Evolutionary conservation across 2,888 invertebrate genomes (phyloP).

Genomic region (Venusia cambrica): DNA sequence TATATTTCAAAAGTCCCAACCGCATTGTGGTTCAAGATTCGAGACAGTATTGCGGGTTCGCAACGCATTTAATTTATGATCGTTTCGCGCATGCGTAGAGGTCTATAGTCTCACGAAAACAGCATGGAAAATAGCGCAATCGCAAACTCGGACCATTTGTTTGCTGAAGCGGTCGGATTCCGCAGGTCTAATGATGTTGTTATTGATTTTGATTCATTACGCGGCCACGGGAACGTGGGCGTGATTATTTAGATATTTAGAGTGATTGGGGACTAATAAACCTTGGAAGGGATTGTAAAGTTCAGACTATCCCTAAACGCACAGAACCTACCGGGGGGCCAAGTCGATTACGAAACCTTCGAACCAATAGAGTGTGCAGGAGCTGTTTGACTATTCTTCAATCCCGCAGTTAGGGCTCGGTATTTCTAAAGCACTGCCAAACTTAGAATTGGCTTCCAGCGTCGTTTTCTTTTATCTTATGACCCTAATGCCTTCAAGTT

Average conservation of each 20-base stretch:
- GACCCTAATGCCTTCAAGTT: too few relatives aligned
- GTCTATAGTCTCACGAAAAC: conserved; percentile 20
- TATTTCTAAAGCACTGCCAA: too few relatives aligned
- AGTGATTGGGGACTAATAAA: conserved; percentile 12
- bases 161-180: conserved; percentile 23
- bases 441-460: too few relatives aligned
- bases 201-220: conserved; percentile 22
- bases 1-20: conserved; percentile 20
- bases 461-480: too few relatives aligned
- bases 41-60: conserved; percentile 20
- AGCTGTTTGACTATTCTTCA: too few relatives aligned
- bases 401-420: too few relatives aligned
- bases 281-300: too few relatives aligned
- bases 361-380: too few relatives aligned
- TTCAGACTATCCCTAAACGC: too few relatives aligned
- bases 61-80: conserved; percentile 21
- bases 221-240: conserved; percentile 15
- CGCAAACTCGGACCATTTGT: conserved; percentile 21
- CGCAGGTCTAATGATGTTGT: conserved; percentile 27
- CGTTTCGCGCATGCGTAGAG: conserved; percentile 18
- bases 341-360: too few relatives aligned
- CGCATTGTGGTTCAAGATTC: conserved; percentile 16
- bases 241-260: conserved; percentile 19
- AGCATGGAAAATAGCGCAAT: conserved; percentile 21
- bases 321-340: too few relatives aligned